Evolutionary conservation across 30 jellyfish, hydroid and myxozoan species (phyloP).

Genomic region (Hydractinia symbiolongicarpus): DNA sequence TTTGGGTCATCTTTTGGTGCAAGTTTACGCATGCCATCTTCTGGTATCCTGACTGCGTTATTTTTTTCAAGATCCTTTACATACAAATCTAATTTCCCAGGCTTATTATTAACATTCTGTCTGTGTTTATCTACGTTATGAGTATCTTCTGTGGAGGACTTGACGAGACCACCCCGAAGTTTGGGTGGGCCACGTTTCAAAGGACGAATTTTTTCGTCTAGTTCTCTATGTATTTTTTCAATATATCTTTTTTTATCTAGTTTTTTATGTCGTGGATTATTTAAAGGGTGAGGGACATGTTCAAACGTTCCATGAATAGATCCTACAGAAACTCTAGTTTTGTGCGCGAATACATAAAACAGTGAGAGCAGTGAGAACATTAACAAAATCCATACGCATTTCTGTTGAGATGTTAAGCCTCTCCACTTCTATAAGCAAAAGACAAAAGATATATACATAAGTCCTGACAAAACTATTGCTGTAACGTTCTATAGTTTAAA

Average conservation of each 20-base stretch:
- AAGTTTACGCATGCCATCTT: neutral
- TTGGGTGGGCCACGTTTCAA: slow-evolving; percentile 78
- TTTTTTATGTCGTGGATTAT: slow-evolving; percentile 25
- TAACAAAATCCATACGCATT: slow-evolving; percentile 32
- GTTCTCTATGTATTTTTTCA: slow-evolving; percentile 24
- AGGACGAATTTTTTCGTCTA: slow-evolving; percentile 24
- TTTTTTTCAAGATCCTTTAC: neutral
- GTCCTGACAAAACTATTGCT: neutral
- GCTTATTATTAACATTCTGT: neutral
- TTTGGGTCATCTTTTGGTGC: neutral
- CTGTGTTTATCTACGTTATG: neutral
- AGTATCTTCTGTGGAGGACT: neutral
- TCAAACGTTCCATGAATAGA: slow-evolving; percentile 42
- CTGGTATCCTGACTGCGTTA: neutral
- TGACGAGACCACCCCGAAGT: neutral
- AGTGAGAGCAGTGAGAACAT: slow-evolving; percentile 35
- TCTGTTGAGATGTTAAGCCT: slow-evolving; percentile 57
- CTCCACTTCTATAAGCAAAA: slow-evolving; percentile 69
- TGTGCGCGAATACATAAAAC: slow-evolving; percentile 30
- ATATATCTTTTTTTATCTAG: slow-evolving; percentile 14
- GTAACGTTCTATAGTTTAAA: too few species aligned
- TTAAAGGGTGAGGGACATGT: slow-evolving; percentile 36
- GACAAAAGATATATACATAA: neutral
- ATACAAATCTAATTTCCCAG: neutral
- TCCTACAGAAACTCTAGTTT: slow-evolving; percentile 57